These are phyloP conservation scores for Patagioenas fasciata DNA, from an alignment of 2,113 vertebrate species.

Conservation along the genomic window DNA sequence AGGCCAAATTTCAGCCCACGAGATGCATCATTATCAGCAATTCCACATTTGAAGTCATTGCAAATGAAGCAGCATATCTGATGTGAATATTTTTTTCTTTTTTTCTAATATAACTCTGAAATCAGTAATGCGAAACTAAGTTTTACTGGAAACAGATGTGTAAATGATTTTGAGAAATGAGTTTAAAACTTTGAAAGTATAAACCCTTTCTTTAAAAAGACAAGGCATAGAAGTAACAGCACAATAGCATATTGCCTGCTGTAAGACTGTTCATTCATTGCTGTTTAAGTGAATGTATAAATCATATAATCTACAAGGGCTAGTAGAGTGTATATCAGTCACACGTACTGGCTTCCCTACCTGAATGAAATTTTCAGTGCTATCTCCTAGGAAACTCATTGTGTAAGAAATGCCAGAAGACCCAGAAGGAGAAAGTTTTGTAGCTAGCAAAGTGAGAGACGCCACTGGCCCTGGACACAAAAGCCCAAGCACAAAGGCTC, in stretches of 20 bases:
- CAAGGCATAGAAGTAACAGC: not conserved
- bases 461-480: not conserved
- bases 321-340: not conserved
- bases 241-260: not conserved
- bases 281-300: slow-evolving; percentile 13
- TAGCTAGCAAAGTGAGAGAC: slow-evolving; percentile 38
- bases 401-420: not conserved
- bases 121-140: not conserved
- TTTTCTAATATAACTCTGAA: not conserved
- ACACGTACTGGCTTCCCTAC: not conserved
- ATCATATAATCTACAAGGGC: slow-evolving; percentile 10
- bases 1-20: not conserved
- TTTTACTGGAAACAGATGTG: slow-evolving; percentile 35
- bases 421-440: not conserved
- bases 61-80: not conserved
- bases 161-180: slow-evolving; percentile 52
- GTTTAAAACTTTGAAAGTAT: slow-evolving; percentile 42
- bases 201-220: slow-evolving; percentile 46
- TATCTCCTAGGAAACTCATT: slow-evolving; percentile 19
- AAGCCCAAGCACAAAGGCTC: slow-evolving; percentile 16
- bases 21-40: not conserved
- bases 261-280: not conserved
- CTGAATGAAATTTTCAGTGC: slow-evolving; percentile 31
- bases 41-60: not conserved
- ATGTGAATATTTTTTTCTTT: not conserved